A percentile compares a stretch with the other conserved stretches of the same genome.
Evolutionary conservation across 2,113 vertebrate species (phyloP).

Genomic region (Paramisgurnus dabryanus): DNA sequence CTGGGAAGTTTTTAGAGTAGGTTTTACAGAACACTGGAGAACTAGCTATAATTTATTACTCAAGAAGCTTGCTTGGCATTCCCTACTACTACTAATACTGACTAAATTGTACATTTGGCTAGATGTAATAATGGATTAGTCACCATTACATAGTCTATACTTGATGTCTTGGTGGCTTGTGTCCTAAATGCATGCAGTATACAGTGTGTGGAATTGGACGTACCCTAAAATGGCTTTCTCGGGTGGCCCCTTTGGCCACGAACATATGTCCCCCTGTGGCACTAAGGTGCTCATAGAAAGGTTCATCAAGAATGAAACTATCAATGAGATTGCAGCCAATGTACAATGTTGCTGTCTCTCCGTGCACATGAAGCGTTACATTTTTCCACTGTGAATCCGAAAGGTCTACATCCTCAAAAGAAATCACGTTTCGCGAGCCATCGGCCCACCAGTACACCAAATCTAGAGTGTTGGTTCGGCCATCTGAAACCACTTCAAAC

Average conservation of each 20-base stretch:
- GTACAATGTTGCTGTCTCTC: constrained; percentile 81
- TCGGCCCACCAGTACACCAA: constrained; percentile 81
- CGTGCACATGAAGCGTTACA: constrained; percentile 79
- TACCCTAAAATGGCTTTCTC: constrained; percentile 85
- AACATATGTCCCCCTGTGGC: constrained; percentile 78
- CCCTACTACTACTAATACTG: neutral
- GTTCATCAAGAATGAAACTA: constrained; percentile 82
- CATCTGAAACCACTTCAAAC: constrained; percentile 85
- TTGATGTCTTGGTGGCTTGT: neutral
- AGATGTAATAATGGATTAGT: neutral
- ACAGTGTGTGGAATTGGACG: constrained; percentile 39
- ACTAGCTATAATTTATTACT: constrained; percentile 22
- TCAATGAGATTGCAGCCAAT: constrained; percentile 84
- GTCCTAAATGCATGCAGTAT: neutral
- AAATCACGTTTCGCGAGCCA: constrained; percentile 74
- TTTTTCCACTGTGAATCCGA: constrained; percentile 87
- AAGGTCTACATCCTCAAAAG: constrained; percentile 85
- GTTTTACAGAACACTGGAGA: constrained; percentile 23
- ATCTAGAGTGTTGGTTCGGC: constrained; percentile 83
- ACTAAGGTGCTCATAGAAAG: constrained; percentile 82
- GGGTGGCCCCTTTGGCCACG: constrained; percentile 76
- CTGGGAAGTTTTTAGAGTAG: constrained; percentile 8
- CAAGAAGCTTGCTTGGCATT: constrained; percentile 20
- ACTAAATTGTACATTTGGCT: neutral
- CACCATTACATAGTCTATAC: neutral